phyloP scores from a whole-genome alignment of 2,888 invertebrate genomes.

The Pseudococcus jackbeardsleyi region DNA sequence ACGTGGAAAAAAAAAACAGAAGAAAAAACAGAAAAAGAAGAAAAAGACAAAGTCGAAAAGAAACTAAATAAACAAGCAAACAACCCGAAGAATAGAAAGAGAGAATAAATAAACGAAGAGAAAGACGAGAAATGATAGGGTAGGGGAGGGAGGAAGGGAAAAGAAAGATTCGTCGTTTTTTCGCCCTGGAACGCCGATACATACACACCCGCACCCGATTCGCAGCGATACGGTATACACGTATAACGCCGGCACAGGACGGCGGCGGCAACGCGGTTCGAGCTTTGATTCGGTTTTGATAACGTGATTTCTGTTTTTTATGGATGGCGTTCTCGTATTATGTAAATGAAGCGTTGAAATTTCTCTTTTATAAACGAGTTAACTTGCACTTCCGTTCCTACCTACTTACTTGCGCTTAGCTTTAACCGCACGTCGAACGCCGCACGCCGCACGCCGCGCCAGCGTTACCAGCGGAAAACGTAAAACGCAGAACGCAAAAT shows the following conservation, averaged over 20 bases:
- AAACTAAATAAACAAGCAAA: too few species aligned
- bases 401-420: background rate
- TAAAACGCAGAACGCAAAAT: background rate
- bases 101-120: background rate
- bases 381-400: background rate
- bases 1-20: too few species aligned
- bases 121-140: too few species aligned
- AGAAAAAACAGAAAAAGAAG: too few species aligned
- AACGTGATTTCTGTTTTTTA: constrained; percentile 50
- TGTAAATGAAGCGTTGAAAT: constrained; percentile 46
- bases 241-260: too few species aligned
- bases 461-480: background rate
- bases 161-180: background rate
- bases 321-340: constrained; percentile 1
- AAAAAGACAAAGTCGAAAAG: too few species aligned
- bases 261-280: background rate
- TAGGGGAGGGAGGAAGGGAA: background rate
- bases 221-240: background rate
- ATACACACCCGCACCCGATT: background rate
- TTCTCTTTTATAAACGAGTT: constrained; percentile 44
- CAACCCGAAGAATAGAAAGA: too few species aligned
- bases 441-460: background rate
- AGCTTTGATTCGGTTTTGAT: constrained; percentile 55
- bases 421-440: background rate
- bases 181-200: background rate